A percentile compares a stretch with the other conserved stretches of the same genome.
phyloP scores from a whole-genome alignment of 2,113 vertebrate genomes.

The Grallaria varia region DNA sequence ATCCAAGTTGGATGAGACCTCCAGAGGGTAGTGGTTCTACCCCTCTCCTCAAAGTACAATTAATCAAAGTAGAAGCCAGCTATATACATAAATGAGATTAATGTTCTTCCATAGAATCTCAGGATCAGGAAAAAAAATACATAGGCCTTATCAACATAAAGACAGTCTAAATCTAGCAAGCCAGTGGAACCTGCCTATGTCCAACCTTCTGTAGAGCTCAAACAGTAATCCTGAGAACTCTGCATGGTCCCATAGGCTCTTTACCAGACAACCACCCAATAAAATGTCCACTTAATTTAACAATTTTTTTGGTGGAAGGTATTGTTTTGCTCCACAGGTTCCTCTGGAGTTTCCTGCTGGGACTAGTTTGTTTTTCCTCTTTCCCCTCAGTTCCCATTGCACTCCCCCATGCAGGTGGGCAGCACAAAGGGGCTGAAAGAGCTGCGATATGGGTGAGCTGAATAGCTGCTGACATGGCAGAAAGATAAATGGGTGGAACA shows the following conservation, averaged over 20 bases:
- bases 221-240: neutral
- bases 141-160: neutral
- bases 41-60: neutral
- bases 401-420: neutral
- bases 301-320: neutral
- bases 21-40: neutral
- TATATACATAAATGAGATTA: neutral
- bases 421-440: neutral
- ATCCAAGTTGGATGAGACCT: neutral
- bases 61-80: neutral
- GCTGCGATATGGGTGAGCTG: accelerated
- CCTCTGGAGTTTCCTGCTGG: neutral
- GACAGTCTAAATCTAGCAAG: neutral
- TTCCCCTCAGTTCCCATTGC: accelerated
- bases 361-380: neutral
- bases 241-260: neutral
- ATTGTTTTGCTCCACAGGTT: neutral
- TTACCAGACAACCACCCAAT: neutral
- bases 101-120: neutral
- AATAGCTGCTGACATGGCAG: neutral
- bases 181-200: neutral
- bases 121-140: neutral
- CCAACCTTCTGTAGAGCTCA: neutral
- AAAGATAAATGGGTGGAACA: neutral
- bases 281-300: neutral